Base-by-base conservation (phyloP, 2,888 invertebrate species). In the Conistra vaccinii region DNA sequence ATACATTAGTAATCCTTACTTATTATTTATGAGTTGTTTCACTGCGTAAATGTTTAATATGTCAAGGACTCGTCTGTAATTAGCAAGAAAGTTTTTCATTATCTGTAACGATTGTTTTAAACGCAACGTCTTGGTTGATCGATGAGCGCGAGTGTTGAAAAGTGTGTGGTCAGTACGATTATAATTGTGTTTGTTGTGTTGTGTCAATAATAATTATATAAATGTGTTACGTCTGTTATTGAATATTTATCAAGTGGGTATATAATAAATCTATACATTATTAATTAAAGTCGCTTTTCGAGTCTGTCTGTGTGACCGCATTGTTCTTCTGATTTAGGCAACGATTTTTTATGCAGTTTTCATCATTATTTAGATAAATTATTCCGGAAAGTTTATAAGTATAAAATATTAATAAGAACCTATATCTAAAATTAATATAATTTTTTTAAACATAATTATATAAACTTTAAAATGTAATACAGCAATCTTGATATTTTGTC, bases 11-110 rank as follows among this genome's bases (percentile, higher is more conserved):
- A 81, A 82, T 79, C 71, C 68, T 65, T 80, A 81, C 72, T 85
- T 78, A 76, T 81, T 89, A 88, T 89, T 89, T 81, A 88, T 87
- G 88, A 87, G 89, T 90, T 90, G 89, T 90, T 90, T 87, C 90
- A 87, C 85, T 86, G 69, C 78, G 76, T 76, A 77, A 85, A 81
- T 78, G 71, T 83, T 71, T 76, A 87, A 75, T 86, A 76, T 88
- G 88, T 88, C 89, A 91, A 90, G 91, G 89, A 84, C 81, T 70
- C 17, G 32, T 58, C 29, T 73, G 48, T 58, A 81, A 85, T 79
- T 78, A 71, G 29, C 53, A 69, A 78, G 78, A 85, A 78, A 81
- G 80, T 78, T 68, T 66, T 70, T 76, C 71, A 76, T 63, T 81
- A 57, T 67, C 29, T 72, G 66, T 70, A 72, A 39, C 70, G 53